Percentiles rank a stretch among this genome's conserved stretches.
These are phyloP conservation scores for Perizoma affinitatum DNA, from an alignment of 2,888 invertebrate genomes.

Conservation along the genomic window DNA sequence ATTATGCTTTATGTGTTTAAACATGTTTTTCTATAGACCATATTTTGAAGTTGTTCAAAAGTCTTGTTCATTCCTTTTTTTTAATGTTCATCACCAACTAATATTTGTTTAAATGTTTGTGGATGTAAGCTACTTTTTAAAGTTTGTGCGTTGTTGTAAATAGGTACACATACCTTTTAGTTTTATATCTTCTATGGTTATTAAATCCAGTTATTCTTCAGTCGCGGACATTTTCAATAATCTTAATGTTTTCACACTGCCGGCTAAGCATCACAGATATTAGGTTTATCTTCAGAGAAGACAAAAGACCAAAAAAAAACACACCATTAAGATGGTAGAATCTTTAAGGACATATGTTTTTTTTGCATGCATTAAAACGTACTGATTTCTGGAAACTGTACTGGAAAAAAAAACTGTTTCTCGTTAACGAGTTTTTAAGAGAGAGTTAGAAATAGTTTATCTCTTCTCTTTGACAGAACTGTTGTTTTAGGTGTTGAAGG, in stretches of 20 bases:
- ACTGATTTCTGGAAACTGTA: too few relatives aligned
- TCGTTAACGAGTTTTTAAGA: too few relatives aligned
- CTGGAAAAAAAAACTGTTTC: too few relatives aligned
- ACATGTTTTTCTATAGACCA: conserved; percentile 23
- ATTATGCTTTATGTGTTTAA: conserved; percentile 37
- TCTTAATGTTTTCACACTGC: not conserved
- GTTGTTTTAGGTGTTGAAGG: too few relatives aligned
- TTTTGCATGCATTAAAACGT: too few relatives aligned
- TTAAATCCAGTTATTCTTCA: conserved; percentile 12
- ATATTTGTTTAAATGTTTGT: not conserved
- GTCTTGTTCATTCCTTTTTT: conserved; percentile 17
- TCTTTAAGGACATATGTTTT: too few relatives aligned
- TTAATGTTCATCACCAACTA: conserved; percentile 18
- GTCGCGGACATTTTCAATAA: conserved; percentile 19
- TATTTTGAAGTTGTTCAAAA: conserved; percentile 20
- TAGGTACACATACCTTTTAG: not conserved
- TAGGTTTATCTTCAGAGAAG: too few relatives aligned
- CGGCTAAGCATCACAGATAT: not conserved
- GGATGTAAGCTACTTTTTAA: not conserved
- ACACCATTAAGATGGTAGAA: too few relatives aligned
- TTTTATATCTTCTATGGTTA: not conserved
- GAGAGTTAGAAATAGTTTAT: too few relatives aligned
- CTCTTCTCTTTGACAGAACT: too few relatives aligned
- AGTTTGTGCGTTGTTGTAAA: conserved; percentile 9
- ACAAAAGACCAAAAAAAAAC: too few relatives aligned